Percentiles rank a stretch among this genome's conserved stretches.
Evolutionary conservation across 2,888 invertebrate species (phyloP).

Genomic region (Aphodius sticticus): DNA sequence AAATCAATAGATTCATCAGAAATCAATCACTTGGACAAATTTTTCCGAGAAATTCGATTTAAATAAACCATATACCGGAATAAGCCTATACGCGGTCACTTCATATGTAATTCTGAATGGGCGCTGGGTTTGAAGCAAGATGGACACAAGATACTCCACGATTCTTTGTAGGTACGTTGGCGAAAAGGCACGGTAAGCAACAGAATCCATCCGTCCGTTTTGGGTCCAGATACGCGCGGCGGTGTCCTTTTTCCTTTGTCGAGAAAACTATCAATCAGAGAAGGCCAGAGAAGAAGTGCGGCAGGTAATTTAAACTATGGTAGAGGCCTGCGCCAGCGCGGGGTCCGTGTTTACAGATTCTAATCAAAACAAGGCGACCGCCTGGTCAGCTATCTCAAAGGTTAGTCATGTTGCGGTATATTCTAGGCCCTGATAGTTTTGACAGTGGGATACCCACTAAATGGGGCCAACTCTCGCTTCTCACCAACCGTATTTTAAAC

Average conservation of each 20-base stretch:
- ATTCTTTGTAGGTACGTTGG: not conserved
- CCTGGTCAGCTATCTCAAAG: slow-evolving; percentile 48
- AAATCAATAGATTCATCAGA: too few species aligned
- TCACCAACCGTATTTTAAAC: slow-evolving; percentile 42
- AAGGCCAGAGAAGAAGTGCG: slow-evolving; percentile 43
- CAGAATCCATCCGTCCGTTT: not conserved
- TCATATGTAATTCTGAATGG: not conserved
- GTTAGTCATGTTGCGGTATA: slow-evolving; percentile 38
- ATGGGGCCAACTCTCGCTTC: slow-evolving; percentile 40
- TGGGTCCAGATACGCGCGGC: slow-evolving; percentile 14
- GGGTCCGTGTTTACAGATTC: slow-evolving; percentile 55
- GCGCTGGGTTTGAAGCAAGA: not conserved
- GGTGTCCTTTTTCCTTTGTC: slow-evolving; percentile 40
- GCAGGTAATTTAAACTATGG: slow-evolving; percentile 56
- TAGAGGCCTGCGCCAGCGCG: slow-evolving; percentile 46
- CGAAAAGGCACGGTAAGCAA: not conserved
- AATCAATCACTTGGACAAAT: too few species aligned
- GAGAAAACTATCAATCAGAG: slow-evolving; percentile 53
- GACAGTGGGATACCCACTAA: slow-evolving; percentile 31
- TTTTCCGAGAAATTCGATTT: too few species aligned
- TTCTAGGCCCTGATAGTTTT: slow-evolving; percentile 34
- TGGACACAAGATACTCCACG: not conserved
- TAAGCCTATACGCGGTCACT: not conserved
- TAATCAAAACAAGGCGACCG: slow-evolving; percentile 57
- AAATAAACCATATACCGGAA: not conserved